Percentiles rank a stretch among this genome's conserved stretches.
Evolutionary conservation across 1,140 invertebrate genomes (phyloP).

Genomic region (Drosophila rhopaloa): DNA sequence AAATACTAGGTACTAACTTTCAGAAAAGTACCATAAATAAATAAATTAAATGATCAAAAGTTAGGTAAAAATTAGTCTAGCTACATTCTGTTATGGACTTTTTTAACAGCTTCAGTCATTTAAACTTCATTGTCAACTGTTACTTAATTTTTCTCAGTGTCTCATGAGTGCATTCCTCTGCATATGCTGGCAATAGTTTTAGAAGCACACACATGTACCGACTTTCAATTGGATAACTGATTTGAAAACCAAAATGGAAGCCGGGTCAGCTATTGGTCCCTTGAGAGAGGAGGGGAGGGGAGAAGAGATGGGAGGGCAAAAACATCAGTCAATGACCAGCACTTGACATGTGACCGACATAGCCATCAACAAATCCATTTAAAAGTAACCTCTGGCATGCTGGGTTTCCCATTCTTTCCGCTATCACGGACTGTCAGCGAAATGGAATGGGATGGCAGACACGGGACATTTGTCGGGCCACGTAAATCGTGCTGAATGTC

Average conservation of each 20-base stretch:
- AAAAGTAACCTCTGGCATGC: slow-evolving; percentile 46
- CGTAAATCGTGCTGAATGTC: slow-evolving; percentile 71
- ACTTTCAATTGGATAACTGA: slow-evolving; percentile 31
- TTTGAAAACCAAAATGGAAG: slow-evolving; percentile 22
- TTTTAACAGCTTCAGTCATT: too few relatives aligned
- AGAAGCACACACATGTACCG: slow-evolving; percentile 4
- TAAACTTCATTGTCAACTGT: too few relatives aligned
- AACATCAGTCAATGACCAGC: slow-evolving; percentile 63
- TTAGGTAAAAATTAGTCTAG: background rate
- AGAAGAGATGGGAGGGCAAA: slow-evolving; percentile 1
- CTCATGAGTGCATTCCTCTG: slow-evolving; percentile 14
- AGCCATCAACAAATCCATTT: slow-evolving; percentile 73
- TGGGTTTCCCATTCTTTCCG: slow-evolving; percentile 1
- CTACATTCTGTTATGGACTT: too few relatives aligned
- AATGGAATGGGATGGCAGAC: background rate
- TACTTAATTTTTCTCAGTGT: slow-evolving; percentile 8
- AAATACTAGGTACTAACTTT: too few relatives aligned
- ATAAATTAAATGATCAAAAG: background rate
- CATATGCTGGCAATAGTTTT: slow-evolving; percentile 11
- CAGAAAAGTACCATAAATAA: background rate
- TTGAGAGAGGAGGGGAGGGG: background rate
- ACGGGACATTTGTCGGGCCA: slow-evolving; percentile 45
- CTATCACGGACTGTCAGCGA: slow-evolving; percentile 3
- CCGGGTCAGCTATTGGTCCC: slow-evolving; percentile 26
- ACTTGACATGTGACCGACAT: slow-evolving; percentile 77